These are phyloP conservation scores for Nibea coibor DNA, from an alignment of 2,113 vertebrate species.

Conservation along the genomic window DNA sequence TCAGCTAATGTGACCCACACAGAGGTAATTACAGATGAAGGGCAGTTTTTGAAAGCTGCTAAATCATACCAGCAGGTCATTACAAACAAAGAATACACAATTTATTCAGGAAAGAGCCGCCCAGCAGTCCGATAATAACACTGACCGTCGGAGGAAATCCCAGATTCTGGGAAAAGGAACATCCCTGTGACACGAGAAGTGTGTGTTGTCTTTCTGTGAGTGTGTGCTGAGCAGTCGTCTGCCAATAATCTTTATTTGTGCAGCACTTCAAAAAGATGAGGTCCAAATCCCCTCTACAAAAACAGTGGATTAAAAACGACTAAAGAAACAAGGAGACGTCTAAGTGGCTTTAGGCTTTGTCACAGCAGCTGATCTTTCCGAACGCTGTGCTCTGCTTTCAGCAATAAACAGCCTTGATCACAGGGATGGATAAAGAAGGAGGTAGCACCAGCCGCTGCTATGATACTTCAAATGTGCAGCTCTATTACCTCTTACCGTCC, in stretches of 20 bases:
- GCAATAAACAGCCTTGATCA: conserved; percentile 26
- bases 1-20: not conserved
- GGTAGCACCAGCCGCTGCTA: not conserved
- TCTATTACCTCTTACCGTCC: not conserved
- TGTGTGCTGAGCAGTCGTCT: not conserved
- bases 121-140: not conserved
- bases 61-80: conserved; percentile 30
- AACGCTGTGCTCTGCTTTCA: conserved; percentile 22
- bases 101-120: not conserved
- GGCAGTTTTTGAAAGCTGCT: conserved; percentile 38
- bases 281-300: conserved; percentile 20
- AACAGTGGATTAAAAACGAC: conserved; percentile 26
- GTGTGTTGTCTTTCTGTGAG: not conserved
- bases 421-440: not conserved
- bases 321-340: conserved; percentile 20
- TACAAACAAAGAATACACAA: not conserved
- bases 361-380: conserved; percentile 16
- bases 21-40: conserved; percentile 17
- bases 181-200: not conserved
- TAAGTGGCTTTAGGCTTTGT: conserved; percentile 41
- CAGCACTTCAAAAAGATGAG: not conserved
- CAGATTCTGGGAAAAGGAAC: not conserved
- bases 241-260: conserved; percentile 15
- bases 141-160: not conserved
- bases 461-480: not conserved